A percentile compares a stretch with the other conserved stretches of the same genome.
phyloP scores from a whole-genome alignment of 2,797 vertebrate species.

The Lepilemur septentrionalis region DNA sequence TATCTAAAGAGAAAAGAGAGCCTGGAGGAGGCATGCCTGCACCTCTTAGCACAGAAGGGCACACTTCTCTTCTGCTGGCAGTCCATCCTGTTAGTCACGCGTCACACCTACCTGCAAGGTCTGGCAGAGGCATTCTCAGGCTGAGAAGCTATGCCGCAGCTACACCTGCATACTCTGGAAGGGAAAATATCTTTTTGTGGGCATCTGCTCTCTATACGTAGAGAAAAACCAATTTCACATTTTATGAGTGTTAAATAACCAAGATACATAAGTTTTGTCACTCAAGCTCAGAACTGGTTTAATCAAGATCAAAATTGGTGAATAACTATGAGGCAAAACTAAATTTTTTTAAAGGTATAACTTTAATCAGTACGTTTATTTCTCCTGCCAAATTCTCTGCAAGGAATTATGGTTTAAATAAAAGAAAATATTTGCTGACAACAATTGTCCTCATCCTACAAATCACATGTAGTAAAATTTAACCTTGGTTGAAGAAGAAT shows the following conservation, averaged over 20 bases:
- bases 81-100: not conserved
- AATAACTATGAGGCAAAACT: not conserved
- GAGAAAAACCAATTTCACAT: not conserved
- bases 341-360: not conserved
- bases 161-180: not conserved
- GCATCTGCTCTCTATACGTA: not conserved
- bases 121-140: not conserved
- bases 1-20: not conserved
- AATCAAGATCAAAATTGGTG: not conserved
- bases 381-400: not conserved
- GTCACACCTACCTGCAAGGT: not conserved
- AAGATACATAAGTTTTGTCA: not conserved
- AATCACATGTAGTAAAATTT: not conserved
- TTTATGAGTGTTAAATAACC: not conserved
- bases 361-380: not conserved
- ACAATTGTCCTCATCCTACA: not conserved
- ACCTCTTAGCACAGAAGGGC: not conserved
- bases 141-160: not conserved
- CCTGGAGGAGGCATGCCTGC: not conserved
- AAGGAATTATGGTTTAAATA: not conserved
- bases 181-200: not conserved
- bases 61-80: not conserved
- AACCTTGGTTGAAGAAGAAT: not conserved
- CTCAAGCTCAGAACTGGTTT: conserved; percentile 19
- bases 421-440: conserved; percentile 26